Conservation (phyloP, 2,113 vertebrate species). For the Nothoprocta pentlandii region DNA sequence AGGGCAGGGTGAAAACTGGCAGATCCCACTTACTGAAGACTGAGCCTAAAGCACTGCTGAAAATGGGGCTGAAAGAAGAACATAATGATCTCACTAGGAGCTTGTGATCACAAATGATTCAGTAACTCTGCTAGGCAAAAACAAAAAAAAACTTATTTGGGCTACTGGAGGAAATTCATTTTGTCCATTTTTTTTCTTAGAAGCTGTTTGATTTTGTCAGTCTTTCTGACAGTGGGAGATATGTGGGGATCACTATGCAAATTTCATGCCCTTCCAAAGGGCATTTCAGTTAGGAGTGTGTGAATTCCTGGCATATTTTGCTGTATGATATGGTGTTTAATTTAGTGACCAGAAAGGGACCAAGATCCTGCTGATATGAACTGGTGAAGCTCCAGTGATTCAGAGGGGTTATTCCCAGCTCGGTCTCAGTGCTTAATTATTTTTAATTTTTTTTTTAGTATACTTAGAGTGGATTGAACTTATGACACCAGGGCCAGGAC, state of each 20-base stretch:
- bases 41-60: constrained; percentile 88
- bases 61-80: constrained; percentile 83
- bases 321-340: neutral
- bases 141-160: neutral
- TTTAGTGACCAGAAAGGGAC: neutral
- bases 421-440: neutral
- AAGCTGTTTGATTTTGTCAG: neutral
- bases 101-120: neutral
- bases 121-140: neutral
- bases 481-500: accelerated
- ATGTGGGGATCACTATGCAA: accelerated
- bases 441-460: no score
- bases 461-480: neutral
- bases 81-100: neutral
- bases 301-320: neutral
- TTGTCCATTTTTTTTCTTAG: neutral
- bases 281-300: neutral
- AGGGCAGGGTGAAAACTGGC: constrained; percentile 93
- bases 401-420: neutral
- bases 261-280: neutral
- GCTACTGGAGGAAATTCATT: accelerated
- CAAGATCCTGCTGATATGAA: accelerated
- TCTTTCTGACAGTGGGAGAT: neutral
- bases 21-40: constrained; percentile 93
- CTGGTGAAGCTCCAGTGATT: neutral